phyloP scores from a whole-genome alignment of 23 tunicate species.

The Corella eumyota region DNA sequence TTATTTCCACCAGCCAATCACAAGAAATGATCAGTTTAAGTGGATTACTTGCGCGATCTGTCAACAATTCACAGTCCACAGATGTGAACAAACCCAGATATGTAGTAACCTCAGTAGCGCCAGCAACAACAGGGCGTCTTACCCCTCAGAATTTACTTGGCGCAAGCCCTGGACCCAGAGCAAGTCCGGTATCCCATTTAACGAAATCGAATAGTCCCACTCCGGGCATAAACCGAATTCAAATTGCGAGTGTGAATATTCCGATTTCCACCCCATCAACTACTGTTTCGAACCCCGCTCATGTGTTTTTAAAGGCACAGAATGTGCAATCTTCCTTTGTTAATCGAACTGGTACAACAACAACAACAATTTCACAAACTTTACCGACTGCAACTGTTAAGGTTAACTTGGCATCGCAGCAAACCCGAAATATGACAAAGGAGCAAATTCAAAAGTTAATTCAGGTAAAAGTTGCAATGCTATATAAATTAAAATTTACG shows the following conservation, averaged over 20 bases:
- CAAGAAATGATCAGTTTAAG: no score
- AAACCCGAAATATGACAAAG: slow-evolving; percentile 27
- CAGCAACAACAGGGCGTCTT: no score
- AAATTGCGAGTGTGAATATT: slow-evolving; percentile 76
- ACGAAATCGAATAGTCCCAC: slow-evolving; percentile 3
- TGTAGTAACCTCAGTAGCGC: no score
- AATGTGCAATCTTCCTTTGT: not conserved
- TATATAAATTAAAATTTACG: not conserved
- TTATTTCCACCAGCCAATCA: no score
- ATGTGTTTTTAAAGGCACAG: not conserved
- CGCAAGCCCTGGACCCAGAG: no score
- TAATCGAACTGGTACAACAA: slow-evolving; percentile 1
- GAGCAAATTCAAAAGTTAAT: slow-evolving; percentile 31
- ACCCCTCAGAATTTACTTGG: no score
- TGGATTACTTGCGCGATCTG: no score
- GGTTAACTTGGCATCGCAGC: slow-evolving; percentile 34
- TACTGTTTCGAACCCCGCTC: not conserved
- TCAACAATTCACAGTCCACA: no score
- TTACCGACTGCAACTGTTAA: slow-evolving; percentile 9
- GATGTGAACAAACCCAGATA: no score
- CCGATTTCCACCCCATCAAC: slow-evolving; percentile 16
- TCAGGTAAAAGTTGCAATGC: slow-evolving; percentile 16
- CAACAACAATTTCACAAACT: not conserved
- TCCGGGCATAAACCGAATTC: slow-evolving; percentile 53
- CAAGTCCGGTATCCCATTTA: slow-evolving; percentile 4